phyloP scores from a whole-genome alignment of 2,888 invertebrate genomes.

The Epistrophe grossulariae region DNA sequence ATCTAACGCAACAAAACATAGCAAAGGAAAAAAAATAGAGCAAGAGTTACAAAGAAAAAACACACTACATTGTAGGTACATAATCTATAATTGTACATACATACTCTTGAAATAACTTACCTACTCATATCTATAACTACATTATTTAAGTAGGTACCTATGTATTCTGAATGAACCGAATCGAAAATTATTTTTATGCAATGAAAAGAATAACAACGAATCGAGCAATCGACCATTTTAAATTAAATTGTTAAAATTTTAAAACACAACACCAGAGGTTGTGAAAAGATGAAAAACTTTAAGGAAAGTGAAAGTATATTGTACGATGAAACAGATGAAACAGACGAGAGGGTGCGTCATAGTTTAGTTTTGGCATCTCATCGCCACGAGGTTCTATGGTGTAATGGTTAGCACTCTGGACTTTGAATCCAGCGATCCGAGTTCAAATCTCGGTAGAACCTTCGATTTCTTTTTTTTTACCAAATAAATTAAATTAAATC shows the following conservation, averaged over 20 bases:
- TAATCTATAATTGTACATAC: neutral
- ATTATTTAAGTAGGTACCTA: neutral
- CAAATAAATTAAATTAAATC: neutral
- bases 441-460: slow-evolving; percentile 84
- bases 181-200: neutral
- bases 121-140: too few species aligned
- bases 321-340: neutral
- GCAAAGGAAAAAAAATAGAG: slow-evolving; percentile 28
- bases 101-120: neutral
- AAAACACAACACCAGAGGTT: neutral
- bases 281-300: neutral
- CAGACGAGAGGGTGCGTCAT: slow-evolving; percentile 45
- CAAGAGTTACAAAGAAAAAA: slow-evolving; percentile 41
- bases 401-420: slow-evolving; percentile 84
- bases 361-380: slow-evolving; percentile 21
- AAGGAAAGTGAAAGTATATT: slow-evolving; percentile 48
- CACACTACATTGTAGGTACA: neutral
- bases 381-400: slow-evolving; percentile 81
- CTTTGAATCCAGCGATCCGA: slow-evolving; percentile 84
- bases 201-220: neutral
- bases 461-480: slow-evolving; percentile 61
- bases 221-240: neutral
- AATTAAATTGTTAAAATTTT: neutral
- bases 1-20: slow-evolving; percentile 58
- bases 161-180: neutral